Evolutionary conservation across 2,113 vertebrate genomes (phyloP), one percentile per base, ranked within the genome.

Genomic region (Mandrillus leucophaeus): DNA sequence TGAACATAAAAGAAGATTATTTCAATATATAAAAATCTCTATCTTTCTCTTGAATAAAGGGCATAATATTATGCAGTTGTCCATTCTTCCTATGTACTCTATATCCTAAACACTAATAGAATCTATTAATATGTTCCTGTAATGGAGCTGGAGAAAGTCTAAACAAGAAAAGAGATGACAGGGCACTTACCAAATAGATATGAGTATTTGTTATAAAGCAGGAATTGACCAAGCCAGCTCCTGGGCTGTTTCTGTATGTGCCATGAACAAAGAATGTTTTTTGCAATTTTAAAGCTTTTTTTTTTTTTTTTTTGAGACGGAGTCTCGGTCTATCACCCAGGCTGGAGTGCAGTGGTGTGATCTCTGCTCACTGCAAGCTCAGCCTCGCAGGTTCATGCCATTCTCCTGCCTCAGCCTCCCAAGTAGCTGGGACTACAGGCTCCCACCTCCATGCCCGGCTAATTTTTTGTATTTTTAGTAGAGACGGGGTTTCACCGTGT

Each of bases 401-500:
- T 55, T 20, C 52, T 20, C 52, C 52, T 55, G 52, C 52, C 52
- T 55, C 52, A 55, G 52, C 52, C 52, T 55, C 52, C 52, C 52
- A 1, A 55, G 52, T 55, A 7, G 52, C 52, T 55, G 18, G 52
- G 52, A 55, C 52, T 20, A 55, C 52, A 55, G 18, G 18, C 52
- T 0, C 17, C 52, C 2, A 0, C 52, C 52, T 20, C 18, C 1
- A 0, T 7, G 18, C 52, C 52, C 0, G 6, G 52, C 52, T 55
- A 55, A 2, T 55, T 55, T 20, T 0, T 55, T 55, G 52, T 55
- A 55, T 55, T 55, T 55, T 55, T 55, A 55, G 52, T 55, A 55
- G 52, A 55, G 52, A 55, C 0, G 18, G 6, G 6, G 52, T 55
- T 55, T 55, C 52, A 55, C 52, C 52, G 7, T 55, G 18, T 55